Evolutionary conservation across 1,140 invertebrate genomes (phyloP).

Genomic region (Nasonia vitripennis): DNA sequence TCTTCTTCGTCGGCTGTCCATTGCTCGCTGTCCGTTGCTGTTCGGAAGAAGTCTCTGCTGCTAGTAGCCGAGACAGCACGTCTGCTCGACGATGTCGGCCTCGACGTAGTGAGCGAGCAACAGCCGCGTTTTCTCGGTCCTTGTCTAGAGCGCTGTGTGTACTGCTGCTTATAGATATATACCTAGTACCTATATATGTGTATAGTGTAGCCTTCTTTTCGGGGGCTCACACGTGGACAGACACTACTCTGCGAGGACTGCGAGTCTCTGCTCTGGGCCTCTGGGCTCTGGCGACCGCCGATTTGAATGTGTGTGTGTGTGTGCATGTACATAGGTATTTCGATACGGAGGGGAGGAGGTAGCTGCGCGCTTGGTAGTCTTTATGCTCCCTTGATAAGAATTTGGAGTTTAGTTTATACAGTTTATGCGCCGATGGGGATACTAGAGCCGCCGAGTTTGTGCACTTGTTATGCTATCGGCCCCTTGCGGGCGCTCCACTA

Average conservation of each 20-base stretch:
- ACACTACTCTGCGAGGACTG: neutral
- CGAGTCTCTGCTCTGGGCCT: too few species aligned
- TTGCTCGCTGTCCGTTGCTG: too few species aligned
- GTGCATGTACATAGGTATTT: too few species aligned
- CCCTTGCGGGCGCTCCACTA: too few species aligned
- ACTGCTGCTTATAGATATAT: neutral
- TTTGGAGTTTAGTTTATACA: neutral
- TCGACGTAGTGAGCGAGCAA: neutral
- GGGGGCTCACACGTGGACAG: conserved; percentile 10
- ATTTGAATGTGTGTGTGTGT: neutral
- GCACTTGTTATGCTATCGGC: too few species aligned
- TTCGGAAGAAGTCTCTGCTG: too few species aligned
- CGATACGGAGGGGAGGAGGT: too few species aligned
- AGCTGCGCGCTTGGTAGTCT: neutral
- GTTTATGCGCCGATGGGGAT: too few species aligned
- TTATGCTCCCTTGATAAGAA: neutral
- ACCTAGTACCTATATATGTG: too few species aligned
- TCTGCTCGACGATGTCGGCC: neutral
- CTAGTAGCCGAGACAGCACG: neutral
- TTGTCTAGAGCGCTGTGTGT: neutral
- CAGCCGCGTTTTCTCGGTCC: neutral
- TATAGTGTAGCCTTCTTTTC: neutral
- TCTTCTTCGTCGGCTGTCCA: conserved; percentile 26
- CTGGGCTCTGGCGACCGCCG: neutral
- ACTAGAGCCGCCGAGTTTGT: too few species aligned